phyloP scores from a whole-genome alignment of 2,113 vertebrate genomes.

The Pelusios castaneus region DNA sequence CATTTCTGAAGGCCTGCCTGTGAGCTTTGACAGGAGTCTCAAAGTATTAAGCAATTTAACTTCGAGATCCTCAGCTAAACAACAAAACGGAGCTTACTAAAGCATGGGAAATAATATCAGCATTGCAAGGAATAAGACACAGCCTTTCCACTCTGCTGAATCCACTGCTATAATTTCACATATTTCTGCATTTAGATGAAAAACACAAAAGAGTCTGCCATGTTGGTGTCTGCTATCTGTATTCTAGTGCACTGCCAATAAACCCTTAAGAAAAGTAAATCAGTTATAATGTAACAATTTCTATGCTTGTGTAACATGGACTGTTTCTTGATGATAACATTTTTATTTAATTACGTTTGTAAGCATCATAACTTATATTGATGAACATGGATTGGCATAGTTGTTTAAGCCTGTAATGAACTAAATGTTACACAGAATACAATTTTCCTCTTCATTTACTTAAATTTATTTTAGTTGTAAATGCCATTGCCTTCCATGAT shows the following conservation, averaged over 20 bases:
- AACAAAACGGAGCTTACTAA: constrained; percentile 15
- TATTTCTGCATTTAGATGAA: not conserved
- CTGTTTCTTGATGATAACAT: constrained; percentile 59
- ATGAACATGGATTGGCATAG: constrained; percentile 70
- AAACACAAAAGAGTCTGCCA: not conserved
- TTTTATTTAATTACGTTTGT: constrained; percentile 76
- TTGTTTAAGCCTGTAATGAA: constrained; percentile 74
- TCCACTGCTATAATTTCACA: not conserved
- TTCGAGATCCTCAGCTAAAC: constrained; percentile 9
- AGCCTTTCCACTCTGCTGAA: no score
- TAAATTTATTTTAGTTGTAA: constrained; percentile 78
- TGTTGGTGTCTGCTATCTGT: not conserved
- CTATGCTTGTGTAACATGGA: constrained; percentile 35
- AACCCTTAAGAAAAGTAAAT: constrained; percentile 12
- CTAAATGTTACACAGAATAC: constrained; percentile 73
- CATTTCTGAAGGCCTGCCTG: fast-evolving
- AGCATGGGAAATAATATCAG: not conserved
- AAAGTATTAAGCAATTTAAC: constrained; percentile 26
- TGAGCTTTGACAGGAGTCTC: not conserved
- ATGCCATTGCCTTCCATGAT: constrained; percentile 67
- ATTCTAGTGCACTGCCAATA: constrained; percentile 22
- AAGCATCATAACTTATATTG: constrained; percentile 64
- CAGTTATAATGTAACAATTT: constrained; percentile 45
- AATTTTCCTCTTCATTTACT: constrained; percentile 81
- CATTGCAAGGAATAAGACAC: not conserved